Base-by-base conservation (phyloP, 2,888 invertebrate species). In the Nesidiocoris tenuis region DNA sequence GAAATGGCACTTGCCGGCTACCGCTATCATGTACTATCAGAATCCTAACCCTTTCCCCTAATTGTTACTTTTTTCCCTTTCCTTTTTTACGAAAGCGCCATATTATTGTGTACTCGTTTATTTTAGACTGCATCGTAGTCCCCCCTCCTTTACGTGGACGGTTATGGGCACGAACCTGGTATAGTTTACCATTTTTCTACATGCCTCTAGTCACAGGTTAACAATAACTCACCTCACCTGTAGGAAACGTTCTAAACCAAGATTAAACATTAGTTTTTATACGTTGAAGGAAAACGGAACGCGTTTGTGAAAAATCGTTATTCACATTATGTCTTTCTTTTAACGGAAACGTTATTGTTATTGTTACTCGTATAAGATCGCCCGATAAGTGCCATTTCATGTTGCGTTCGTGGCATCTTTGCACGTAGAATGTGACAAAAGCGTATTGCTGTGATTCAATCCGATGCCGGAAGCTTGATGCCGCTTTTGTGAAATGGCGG, bases 1-100 rank as follows among this genome's bases (percentile, higher is more conserved):
- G 0, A 90, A 92, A 83, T 96, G 95, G 95, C 93, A 94, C 83
- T 87, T 96, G 79, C 92, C 94, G 19, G 94, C 94, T 75, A 92
- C 93, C 66, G 93, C 95, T 1, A 92, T 95, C 74, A 89, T 94
- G 75, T 96, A 95, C 84, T 96, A 96, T 85, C 78, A 78, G 39
- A 74, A 61, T 54, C 72, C 72, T 72, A 72, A 72, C 72, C 72
- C 61, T 54, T 74, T 2, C 64, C 64, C 64, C 74, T 59, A 2
- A 39, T 9, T 59, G 3, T 18, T 59, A 9, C 59, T 17, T 17
- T 39, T 39, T 39, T 39, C 3, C 12, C n/a, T n/a, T n/a, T n/a
- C n/a, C n/a, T n/a, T n/a, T 22, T 5, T 39, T 18, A 68, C n/a
- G 21, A 18, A 39, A 7, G 39, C 39, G 39, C 39, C 39, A 39